Evolutionary conservation across 2,888 invertebrate genomes (phyloP).

Genomic region (Melieria picta): DNA sequence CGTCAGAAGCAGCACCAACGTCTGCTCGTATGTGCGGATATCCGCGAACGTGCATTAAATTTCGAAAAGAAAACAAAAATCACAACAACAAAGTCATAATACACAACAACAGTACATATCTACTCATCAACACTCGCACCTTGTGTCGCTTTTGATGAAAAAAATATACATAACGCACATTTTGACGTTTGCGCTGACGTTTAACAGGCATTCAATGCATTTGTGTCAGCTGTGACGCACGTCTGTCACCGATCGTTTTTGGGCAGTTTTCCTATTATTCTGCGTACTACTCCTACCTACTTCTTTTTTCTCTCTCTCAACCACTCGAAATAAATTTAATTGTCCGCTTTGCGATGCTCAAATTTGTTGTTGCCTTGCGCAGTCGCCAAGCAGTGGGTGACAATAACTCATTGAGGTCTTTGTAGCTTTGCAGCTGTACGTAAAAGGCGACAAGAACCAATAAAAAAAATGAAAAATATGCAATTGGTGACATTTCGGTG

Average conservation of each 20-base stretch:
- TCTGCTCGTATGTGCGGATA: slow-evolving; percentile 46
- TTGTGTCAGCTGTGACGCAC: slow-evolving; percentile 26
- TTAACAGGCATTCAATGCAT: slow-evolving; percentile 9
- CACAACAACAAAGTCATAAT: no score
- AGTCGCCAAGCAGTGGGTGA: background rate
- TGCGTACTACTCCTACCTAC: background rate
- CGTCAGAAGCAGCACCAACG: no score
- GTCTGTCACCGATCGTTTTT: slow-evolving; percentile 20
- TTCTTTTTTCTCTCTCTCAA: background rate
- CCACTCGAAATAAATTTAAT: background rate
- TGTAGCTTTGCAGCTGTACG: no score
- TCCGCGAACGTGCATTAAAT: slow-evolving; percentile 55
- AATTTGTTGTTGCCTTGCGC: background rate
- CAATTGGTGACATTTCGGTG: no score
- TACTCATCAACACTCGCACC: no score
- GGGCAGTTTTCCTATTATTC: slow-evolving; percentile 2
- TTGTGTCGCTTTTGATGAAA: no score
- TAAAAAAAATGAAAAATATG: no score
- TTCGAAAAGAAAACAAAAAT: slow-evolving; percentile 11
- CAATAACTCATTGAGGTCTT: slow-evolving; percentile 8
- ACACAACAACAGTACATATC: no score
- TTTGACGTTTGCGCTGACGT: background rate
- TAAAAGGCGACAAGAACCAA: no score
- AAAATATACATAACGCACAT: no score
- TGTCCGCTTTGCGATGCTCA: background rate